Evolutionary conservation across 2,113 vertebrate species (phyloP).

Genomic region (Ceyx margarethae): DNA sequence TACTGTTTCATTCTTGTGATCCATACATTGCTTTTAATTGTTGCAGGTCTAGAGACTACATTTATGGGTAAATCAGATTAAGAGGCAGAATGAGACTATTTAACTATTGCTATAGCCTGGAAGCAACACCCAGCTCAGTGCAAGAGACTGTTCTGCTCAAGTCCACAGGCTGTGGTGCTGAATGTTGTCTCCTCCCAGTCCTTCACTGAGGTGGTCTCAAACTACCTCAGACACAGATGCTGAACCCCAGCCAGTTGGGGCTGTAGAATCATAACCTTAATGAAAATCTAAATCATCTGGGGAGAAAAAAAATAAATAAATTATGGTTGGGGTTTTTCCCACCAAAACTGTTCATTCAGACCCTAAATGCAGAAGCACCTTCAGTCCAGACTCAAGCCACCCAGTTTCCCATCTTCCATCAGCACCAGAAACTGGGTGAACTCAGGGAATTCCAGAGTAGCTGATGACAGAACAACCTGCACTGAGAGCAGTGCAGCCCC

Average conservation of each 20-base stretch:
- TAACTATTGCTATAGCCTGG: not conserved
- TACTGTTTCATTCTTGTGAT: not conserved
- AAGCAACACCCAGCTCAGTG: not conserved
- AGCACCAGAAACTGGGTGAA: not conserved
- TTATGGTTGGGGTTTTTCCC: not conserved
- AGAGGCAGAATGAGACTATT: not conserved
- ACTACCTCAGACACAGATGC: fast-evolving
- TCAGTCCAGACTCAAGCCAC: not conserved
- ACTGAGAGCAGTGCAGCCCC: not conserved
- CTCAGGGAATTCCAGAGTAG: not conserved
- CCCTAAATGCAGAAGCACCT: not conserved
- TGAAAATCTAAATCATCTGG: not conserved
- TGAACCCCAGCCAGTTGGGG: not conserved
- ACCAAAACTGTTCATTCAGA: not conserved
- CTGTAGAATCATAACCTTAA: not conserved
- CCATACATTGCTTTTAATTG: not conserved
- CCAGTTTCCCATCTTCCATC: not conserved
- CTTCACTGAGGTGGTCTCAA: not conserved
- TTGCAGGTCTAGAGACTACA: not conserved
- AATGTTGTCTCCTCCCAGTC: not conserved
- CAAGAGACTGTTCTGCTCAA: not conserved
- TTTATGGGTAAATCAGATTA: not conserved
- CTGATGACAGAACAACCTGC: not conserved
- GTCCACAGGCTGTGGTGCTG: not conserved
- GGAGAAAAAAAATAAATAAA: not conserved